These are phyloP conservation scores for Silurus aristotelis DNA, from an alignment of 2,797 vertebrate species.

Conservation along the genomic window DNA sequence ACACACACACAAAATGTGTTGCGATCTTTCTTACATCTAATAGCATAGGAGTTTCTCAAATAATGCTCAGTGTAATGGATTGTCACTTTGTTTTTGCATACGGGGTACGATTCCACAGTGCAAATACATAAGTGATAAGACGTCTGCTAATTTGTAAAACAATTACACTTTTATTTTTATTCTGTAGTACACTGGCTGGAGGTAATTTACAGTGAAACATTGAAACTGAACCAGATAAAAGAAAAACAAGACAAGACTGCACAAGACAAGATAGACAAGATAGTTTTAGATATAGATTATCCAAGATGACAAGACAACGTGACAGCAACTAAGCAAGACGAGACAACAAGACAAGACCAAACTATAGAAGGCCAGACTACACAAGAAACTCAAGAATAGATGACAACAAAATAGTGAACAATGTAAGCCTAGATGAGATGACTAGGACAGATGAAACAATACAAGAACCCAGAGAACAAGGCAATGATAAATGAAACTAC, in stretches of 20 bases:
- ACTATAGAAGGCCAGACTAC: neutral
- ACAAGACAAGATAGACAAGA: neutral
- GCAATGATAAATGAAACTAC: too few species aligned
- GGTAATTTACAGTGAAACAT: neutral
- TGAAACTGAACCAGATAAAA: neutral
- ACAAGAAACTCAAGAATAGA: neutral
- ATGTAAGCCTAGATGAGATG: neutral
- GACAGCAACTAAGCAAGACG: neutral
- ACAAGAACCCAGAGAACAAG: too few species aligned
- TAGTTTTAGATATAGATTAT: neutral
- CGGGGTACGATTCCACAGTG: neutral
- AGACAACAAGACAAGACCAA: neutral
- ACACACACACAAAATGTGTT: neutral
- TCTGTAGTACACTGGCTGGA: neutral
- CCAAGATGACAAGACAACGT: neutral
- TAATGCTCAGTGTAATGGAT: slow-evolving; percentile 64
- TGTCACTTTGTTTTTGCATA: neutral
- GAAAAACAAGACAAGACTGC: neutral
- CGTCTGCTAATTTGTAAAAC: neutral
- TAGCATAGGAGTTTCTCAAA: slow-evolving; percentile 73
- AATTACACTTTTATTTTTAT: neutral
- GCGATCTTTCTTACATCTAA: slow-evolving; percentile 72
- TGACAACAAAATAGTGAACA: too few species aligned
- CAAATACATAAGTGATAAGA: neutral
- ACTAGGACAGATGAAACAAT: neutral